These are phyloP conservation scores for Dynastes hyllus DNA, from an alignment of 2,888 invertebrate species.

Conservation along the genomic window DNA sequence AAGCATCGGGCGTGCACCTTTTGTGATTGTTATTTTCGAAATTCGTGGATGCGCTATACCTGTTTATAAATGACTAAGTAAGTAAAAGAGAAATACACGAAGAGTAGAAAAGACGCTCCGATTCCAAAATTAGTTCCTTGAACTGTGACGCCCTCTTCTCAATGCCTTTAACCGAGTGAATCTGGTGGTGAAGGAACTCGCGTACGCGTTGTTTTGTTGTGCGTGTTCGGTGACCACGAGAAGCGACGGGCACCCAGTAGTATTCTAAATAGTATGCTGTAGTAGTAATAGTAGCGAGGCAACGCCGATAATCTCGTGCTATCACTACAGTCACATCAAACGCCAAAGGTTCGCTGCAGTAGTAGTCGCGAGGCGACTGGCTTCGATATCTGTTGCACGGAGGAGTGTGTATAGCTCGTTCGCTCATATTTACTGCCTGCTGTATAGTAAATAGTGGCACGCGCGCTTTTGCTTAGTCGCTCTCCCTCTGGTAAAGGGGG, in stretches of 20 bases:
- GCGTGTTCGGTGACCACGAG: conserved; percentile 42
- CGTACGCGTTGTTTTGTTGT: conserved; percentile 32
- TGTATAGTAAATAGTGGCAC: conserved; percentile 46
- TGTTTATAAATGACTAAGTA: conserved; percentile 26
- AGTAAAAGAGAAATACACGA: background rate
- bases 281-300: conserved; percentile 45
- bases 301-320: conserved; percentile 36
- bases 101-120: conserved; percentile 9
- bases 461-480: conserved; percentile 27
- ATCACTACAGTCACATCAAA: conserved; percentile 39
- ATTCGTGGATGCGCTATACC: background rate
- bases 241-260: conserved; percentile 14
- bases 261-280: conserved; percentile 27
- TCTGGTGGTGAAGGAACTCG: conserved; percentile 29
- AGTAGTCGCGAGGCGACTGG: conserved; percentile 40
- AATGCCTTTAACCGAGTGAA: background rate
- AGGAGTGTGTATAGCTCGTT: conserved; percentile 14
- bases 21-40: conserved; percentile 10
- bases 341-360: conserved; percentile 16
- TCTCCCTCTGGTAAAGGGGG: conserved; percentile 20
- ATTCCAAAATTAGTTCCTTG: conserved; percentile 42
- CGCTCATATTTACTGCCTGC: conserved; percentile 24
- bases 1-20: background rate
- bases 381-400: conserved; percentile 38
- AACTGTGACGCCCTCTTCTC: conserved; percentile 26